Evolutionary conservation across 1,140 invertebrate species (phyloP), one percentile per base, ranked within the genome.

Genomic region (Mamestra configurata): DNA sequence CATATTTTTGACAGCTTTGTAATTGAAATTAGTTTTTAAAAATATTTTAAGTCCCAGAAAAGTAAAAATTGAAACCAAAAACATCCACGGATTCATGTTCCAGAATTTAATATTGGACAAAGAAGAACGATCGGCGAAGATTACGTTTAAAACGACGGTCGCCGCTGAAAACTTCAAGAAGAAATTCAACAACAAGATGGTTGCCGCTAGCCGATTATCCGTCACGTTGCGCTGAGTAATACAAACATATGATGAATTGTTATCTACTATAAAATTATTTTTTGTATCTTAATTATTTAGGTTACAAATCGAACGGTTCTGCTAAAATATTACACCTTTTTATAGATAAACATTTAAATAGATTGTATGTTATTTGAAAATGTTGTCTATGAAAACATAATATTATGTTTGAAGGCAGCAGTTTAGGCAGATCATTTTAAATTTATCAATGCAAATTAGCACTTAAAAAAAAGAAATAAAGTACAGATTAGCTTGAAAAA

Each of bases 141-240:
- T 94, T 6, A 88, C 88, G 0, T 94, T 94, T 87, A 93, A 92
- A 77, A 89, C 86, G 0, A 72, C 89, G 0, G 49, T 37, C 0
- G 92, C 91, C 0, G 93, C 93, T 0, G 91, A 91, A 31, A 87
- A 7, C 20, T 94, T 94, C 80, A 90, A 88, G 84, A 91, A 84
- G 84, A 94, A 94, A 75, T 94, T 94, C 77, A 91, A 94, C 81
- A 92, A 92, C 82, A 94, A 93, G 83, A 94, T 94, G 93, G 92
- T 94, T 6, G 91, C 93, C 11, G 92, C 92, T 10, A 94, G 93
- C 84, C 72, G 90, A 22, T 82, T 94, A 6, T 88, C 84, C 20
- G 93, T 94, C 46, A 83, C 77, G 4, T 81, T 94, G 61, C 80
- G 73, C 7, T 83, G 35, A 61, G 64, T 20, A 10, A 8, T 4